Percentiles rank a stretch among this genome's conserved stretches.
Evolutionary conservation across 35 echinoderm and acorn worm species (phyloP).

Genomic region (Amphiura filiformis): DNA sequence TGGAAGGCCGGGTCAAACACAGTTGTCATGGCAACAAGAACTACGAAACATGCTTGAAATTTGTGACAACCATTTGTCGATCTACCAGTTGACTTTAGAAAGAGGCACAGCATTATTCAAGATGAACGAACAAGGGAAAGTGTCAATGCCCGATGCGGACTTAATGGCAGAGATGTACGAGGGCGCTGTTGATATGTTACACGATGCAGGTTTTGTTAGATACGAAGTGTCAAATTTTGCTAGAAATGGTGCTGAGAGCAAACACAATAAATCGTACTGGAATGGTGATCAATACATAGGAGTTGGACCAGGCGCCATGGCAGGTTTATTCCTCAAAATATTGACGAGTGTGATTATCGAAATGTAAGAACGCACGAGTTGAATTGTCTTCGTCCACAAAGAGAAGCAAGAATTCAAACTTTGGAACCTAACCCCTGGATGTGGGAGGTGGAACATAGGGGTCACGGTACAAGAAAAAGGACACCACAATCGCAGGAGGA

Average conservation of each 20-base stretch:
- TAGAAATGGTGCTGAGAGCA: conserved; percentile 30
- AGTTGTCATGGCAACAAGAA: conserved; percentile 62
- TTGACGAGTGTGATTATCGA: not conserved
- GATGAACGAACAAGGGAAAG: conserved; percentile 41
- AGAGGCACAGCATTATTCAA: conserved; percentile 73
- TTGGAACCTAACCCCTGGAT: conserved; percentile 89
- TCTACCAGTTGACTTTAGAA: conserved; percentile 93
- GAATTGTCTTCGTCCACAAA: not conserved
- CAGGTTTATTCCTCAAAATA: conserved; percentile 32
- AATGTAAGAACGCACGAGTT: not conserved
- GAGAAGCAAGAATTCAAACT: conserved; percentile 92
- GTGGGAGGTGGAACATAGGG: conserved; percentile 63
- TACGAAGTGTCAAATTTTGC: conserved; percentile 98
- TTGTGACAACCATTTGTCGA: conserved; percentile 80
- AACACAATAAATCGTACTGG: conserved; percentile 86
- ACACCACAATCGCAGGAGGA: conserved; percentile 32
- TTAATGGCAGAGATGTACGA: conserved; percentile 83
- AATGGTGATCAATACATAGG: conserved; percentile 86
- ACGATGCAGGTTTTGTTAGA: conserved; percentile 54
- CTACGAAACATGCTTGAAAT: conserved; percentile 38
- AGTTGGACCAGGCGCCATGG: conserved; percentile 89
- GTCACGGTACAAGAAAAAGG: conserved; percentile 77
- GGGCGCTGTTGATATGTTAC: conserved; percentile 57
- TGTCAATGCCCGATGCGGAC: conserved; percentile 54
- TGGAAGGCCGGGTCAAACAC: conserved; percentile 72